Percentiles rank a stretch among this genome's conserved stretches.
Evolutionary conservation across 2,113 vertebrate genomes (phyloP).

Genomic region (Calypte anna): DNA sequence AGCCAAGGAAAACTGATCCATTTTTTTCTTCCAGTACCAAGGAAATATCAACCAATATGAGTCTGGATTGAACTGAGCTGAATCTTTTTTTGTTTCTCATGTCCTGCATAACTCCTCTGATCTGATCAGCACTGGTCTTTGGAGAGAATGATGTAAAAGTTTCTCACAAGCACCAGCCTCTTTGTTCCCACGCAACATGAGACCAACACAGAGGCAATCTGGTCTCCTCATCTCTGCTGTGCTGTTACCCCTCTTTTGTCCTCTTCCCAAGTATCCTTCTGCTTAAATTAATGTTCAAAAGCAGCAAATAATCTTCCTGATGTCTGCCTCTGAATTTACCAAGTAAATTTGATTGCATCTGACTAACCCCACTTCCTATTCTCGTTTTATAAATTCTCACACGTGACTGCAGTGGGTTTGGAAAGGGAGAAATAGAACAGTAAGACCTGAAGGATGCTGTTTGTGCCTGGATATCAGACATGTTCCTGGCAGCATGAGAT

Average conservation of each 20-base stretch:
- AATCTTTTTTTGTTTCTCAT: background rate
- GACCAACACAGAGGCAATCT: background rate
- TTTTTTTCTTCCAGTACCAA: background rate
- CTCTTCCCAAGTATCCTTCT: background rate
- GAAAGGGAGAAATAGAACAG: background rate
- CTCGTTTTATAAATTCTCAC: background rate
- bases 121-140: background rate
- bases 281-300: background rate
- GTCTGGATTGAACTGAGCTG: background rate
- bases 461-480: background rate
- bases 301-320: background rate
- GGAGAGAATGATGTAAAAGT: background rate
- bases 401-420: background rate
- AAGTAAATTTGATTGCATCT: background rate
- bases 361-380: background rate
- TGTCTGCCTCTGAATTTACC: background rate
- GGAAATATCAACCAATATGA: background rate
- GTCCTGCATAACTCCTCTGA: background rate
- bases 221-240: background rate
- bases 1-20: background rate
- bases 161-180: background rate
- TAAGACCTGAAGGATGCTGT: background rate
- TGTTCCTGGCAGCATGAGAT: fast-evolving
- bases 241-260: background rate
- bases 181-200: background rate